Percentiles rank a stretch among this genome's conserved stretches.
These are phyloP conservation scores for Pyrrhosoma nymphula DNA, from an alignment of 2,888 invertebrate species.

Conservation along the genomic window DNA sequence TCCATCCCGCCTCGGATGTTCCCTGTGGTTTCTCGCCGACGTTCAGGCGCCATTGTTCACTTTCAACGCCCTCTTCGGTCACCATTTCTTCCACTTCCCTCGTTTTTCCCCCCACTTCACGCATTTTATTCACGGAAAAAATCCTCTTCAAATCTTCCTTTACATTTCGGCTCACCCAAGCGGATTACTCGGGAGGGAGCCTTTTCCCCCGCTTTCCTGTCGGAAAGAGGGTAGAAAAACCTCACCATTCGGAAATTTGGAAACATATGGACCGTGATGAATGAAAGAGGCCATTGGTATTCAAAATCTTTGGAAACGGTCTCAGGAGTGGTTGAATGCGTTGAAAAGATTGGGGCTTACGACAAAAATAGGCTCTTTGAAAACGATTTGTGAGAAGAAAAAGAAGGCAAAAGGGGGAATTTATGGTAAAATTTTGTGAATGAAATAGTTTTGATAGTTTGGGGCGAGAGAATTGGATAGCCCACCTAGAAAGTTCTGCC, in stretches of 20 bases:
- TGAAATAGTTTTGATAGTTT: background rate
- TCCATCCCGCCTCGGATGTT: background rate
- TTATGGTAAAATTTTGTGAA: background rate
- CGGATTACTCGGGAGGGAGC: background rate
- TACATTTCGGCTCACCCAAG: background rate
- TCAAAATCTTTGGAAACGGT: background rate
- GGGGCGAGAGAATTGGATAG: background rate
- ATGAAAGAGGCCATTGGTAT: background rate
- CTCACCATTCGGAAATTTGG: background rate
- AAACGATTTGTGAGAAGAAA: background rate
- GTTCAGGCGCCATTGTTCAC: too few relatives aligned
- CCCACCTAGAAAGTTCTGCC: background rate
- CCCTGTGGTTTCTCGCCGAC: background rate
- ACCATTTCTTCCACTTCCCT: background rate
- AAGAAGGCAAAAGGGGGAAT: background rate
- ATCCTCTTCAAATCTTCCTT: too few relatives aligned
- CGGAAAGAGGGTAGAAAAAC: background rate
- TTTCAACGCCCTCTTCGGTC: background rate
- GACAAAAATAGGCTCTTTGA: background rate
- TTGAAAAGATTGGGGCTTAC: background rate
- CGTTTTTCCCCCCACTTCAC: background rate
- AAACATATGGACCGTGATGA: background rate
- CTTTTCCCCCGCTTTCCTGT: background rate
- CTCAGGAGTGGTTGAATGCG: background rate
- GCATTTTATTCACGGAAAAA: too few relatives aligned